phyloP scores from a whole-genome alignment of 2,113 vertebrate species.

The Lepus europaeus region DNA sequence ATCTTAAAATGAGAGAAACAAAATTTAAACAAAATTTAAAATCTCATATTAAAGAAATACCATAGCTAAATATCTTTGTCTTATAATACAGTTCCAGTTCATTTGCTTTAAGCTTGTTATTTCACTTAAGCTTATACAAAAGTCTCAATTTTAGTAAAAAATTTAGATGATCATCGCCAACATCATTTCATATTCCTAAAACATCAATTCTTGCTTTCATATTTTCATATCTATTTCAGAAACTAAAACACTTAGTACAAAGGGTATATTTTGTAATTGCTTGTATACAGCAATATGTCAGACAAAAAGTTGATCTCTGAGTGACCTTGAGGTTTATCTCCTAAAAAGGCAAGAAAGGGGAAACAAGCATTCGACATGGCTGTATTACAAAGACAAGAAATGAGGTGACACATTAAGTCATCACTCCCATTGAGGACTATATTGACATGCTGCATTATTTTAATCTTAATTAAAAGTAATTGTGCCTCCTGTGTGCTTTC shows the following conservation, averaged over 20 bases:
- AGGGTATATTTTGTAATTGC: not conserved
- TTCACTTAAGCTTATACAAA: not conserved
- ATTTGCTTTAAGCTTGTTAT: not conserved
- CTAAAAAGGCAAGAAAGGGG: conserved; percentile 2
- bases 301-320: not conserved
- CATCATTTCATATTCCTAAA: not conserved
- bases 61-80: not conserved
- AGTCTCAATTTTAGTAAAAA: not conserved
- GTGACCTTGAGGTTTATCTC: conserved; percentile 39
- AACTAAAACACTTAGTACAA: not conserved
- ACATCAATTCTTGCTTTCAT: not conserved
- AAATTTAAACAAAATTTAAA: not conserved
- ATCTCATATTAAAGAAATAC: conserved; percentile 5
- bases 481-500: conserved; percentile 66
- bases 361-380: conserved; percentile 37
- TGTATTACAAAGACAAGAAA: conserved; percentile 53
- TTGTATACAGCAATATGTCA: not conserved
- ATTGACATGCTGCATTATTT: conserved; percentile 79
- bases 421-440: conserved; percentile 48
- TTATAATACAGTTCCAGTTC: not conserved
- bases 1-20: not conserved
- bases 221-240: not conserved
- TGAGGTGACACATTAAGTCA: conserved; percentile 28
- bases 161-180: not conserved
- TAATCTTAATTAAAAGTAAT: conserved; percentile 83